phyloP scores from a whole-genome alignment of 2,797 vertebrate species.

The Cryptoprocta ferox region DNA sequence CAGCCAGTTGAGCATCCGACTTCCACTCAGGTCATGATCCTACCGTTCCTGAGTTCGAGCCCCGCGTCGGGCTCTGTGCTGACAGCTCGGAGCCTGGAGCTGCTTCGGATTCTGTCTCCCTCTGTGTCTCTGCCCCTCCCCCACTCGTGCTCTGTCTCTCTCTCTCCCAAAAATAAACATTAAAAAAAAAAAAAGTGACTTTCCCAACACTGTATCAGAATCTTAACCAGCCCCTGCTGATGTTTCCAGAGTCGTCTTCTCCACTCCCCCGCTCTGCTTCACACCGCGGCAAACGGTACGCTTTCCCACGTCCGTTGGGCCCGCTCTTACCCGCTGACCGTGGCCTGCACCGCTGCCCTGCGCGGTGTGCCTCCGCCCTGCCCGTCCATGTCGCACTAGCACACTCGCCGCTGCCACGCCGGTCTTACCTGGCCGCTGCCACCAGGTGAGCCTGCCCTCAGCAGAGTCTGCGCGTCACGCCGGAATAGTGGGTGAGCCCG shows the following conservation, averaged over 20 bases:
- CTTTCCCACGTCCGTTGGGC: accelerated
- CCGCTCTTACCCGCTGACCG: accelerated
- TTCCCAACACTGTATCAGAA: background rate
- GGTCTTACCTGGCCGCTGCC: accelerated
- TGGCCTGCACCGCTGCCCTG: accelerated
- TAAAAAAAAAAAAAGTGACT: background rate
- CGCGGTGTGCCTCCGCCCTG: accelerated
- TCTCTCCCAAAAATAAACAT: no score
- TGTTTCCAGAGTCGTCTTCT: background rate
- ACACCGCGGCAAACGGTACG: accelerated
- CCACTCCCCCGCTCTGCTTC: accelerated
- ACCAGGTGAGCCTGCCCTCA: background rate
- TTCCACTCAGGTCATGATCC: no score
- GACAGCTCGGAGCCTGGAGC: no score
- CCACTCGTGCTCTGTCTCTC: no score
- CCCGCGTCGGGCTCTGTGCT: no score
- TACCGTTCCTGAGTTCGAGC: no score
- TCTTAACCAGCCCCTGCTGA: background rate
- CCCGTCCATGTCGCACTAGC: accelerated
- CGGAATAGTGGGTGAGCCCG: accelerated
- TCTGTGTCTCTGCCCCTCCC: no score
- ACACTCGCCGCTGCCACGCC: background rate
- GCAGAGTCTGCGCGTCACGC: background rate
- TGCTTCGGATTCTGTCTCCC: no score
- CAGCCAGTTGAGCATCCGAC: no score